Percentiles rank a stretch among this genome's conserved stretches.
These are phyloP conservation scores for Augochlora pura DNA, from an alignment of 1,140 invertebrate genomes.

Conservation along the genomic window DNA sequence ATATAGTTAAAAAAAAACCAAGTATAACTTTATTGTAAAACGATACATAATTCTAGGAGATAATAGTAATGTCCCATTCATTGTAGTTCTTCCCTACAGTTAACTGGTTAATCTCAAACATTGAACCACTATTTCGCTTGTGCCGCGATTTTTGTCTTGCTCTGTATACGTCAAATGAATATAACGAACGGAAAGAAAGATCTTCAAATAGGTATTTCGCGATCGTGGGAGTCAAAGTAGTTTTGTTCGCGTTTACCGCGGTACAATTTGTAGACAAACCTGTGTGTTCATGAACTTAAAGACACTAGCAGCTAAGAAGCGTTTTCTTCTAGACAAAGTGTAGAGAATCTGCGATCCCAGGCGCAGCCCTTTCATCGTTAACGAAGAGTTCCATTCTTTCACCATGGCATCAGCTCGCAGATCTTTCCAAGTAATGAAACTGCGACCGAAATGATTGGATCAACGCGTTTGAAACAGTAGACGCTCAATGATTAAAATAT, in stretches of 20 bases:
- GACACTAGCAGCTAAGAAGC: constrained; percentile 90
- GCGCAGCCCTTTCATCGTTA: constrained; percentile 86
- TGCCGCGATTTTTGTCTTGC: too few species aligned
- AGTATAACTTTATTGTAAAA: too few species aligned
- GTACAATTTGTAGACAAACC: constrained; percentile 77
- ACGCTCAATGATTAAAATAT: not conserved
- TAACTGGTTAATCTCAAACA: too few species aligned
- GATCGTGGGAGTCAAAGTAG: not conserved
- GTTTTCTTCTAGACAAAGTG: constrained; percentile 87
- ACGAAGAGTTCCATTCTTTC: constrained; percentile 91
- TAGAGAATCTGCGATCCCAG: constrained; percentile 86
- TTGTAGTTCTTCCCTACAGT: too few species aligned
- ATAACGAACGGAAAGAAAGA: too few species aligned
- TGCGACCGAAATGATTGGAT: constrained; percentile 46
- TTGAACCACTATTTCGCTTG: too few species aligned
- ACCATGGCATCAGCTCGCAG: constrained; percentile 90
- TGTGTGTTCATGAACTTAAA: constrained; percentile 90
- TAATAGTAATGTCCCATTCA: too few species aligned
- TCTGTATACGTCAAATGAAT: too few species aligned
- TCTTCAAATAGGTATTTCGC: not conserved
- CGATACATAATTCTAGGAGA: too few species aligned
- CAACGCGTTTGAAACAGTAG: not conserved
- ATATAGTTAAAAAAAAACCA: too few species aligned
- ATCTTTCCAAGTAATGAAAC: constrained; percentile 99
- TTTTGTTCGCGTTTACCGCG: not conserved